Evolutionary conservation across 2,888 invertebrate species (phyloP).

Genomic region (Steinernema scapterisci): DNA sequence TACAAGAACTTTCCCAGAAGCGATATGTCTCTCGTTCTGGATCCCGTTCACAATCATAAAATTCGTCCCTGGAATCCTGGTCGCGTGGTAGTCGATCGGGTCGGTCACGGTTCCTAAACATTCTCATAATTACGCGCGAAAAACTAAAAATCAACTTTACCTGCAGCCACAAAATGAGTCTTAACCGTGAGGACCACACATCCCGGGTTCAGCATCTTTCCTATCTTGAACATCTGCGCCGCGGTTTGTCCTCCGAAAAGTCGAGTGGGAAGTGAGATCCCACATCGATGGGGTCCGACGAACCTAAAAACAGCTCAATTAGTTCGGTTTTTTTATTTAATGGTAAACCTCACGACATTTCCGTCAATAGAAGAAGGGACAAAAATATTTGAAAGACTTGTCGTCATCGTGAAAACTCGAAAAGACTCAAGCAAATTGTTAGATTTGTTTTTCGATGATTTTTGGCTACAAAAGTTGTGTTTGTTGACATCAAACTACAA

Average conservation of each 20-base stretch:
- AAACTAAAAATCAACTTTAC: neutral
- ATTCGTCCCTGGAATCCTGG: neutral
- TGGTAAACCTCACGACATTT: neutral
- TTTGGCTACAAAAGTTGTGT: neutral
- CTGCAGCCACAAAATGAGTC: neutral
- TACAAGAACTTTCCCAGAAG: neutral
- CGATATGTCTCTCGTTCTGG: neutral
- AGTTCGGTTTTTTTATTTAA: neutral
- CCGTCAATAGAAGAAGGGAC: neutral
- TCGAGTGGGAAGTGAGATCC: too few species aligned
- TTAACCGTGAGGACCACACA: neutral
- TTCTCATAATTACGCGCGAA: too few species aligned
- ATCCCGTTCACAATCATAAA: neutral
- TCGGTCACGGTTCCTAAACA: neutral
- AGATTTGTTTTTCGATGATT: neutral
- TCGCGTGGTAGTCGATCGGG: neutral
- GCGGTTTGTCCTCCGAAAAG: conserved; percentile 3
- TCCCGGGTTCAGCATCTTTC: neutral
- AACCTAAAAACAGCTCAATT: neutral
- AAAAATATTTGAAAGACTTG: neutral
- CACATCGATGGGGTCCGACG: neutral
- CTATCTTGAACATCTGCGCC: neutral
- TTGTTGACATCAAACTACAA: too few species aligned
- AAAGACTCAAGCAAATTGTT: neutral
- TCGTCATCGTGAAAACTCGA: neutral